phyloP scores from a whole-genome alignment of 2,888 invertebrate species.

The Oeneis ivallda region DNA sequence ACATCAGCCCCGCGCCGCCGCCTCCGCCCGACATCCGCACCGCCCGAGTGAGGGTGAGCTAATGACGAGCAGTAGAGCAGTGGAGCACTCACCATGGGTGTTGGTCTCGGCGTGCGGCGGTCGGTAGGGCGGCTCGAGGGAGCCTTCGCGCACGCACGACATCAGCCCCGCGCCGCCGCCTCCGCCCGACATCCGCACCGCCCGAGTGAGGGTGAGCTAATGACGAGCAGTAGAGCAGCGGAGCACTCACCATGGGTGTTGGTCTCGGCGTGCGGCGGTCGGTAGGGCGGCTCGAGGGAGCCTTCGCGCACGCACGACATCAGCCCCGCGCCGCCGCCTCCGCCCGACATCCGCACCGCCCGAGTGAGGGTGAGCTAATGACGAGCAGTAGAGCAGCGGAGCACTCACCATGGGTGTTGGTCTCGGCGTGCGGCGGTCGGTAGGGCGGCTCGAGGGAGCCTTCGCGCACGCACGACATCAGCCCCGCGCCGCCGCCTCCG shows the following conservation, averaged over 20 bases:
- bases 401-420: constrained; percentile 38
- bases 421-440: constrained; percentile 81
- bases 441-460: constrained; percentile 84
- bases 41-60: too few relatives aligned
- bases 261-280: constrained; percentile 79
- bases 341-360: constrained; percentile 65
- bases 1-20: constrained; percentile 85
- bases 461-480: constrained; percentile 86
- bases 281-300: constrained; percentile 84
- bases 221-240: not conserved
- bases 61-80: not conserved
- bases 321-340: constrained; percentile 82
- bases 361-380: too few relatives aligned
- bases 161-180: constrained; percentile 84
- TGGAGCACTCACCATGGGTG: constrained; percentile 37
- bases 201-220: too few relatives aligned
- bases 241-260: constrained; percentile 37
- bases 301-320: constrained; percentile 86
- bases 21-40: constrained; percentile 77
- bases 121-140: constrained; percentile 84
- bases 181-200: constrained; percentile 72
- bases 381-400: not conserved
- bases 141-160: constrained; percentile 84
- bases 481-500: constrained; percentile 81
- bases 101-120: constrained; percentile 77